phyloP scores from a whole-genome alignment of 2,888 invertebrate species.

The Drosophila tanythrix region DNA sequence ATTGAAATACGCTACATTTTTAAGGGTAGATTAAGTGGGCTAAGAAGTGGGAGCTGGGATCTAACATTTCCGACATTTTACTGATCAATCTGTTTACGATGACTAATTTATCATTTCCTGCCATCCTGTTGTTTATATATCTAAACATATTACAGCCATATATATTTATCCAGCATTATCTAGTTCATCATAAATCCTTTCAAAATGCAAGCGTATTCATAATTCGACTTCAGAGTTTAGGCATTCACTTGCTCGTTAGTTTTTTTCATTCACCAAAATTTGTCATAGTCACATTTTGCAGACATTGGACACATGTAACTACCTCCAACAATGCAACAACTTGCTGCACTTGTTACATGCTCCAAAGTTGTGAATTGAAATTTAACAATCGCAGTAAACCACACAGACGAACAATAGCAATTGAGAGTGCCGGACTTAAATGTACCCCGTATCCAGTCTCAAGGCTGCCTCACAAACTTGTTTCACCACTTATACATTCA shows the following conservation, averaged over 20 bases:
- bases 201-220: conserved; percentile 10
- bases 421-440: background rate
- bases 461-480: background rate
- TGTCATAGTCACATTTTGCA: conserved; percentile 44
- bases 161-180: background rate
- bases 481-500: background rate
- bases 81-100: background rate
- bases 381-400: conserved; percentile 58
- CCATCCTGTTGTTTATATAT: background rate
- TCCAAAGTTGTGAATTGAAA: conserved; percentile 73
- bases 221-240: background rate
- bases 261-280: conserved; percentile 41
- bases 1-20: conserved; percentile 36
- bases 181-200: background rate
- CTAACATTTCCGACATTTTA: background rate
- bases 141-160: background rate
- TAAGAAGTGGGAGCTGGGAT: background rate
- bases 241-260: conserved; percentile 15
- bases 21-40: background rate
- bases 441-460: conserved; percentile 16
- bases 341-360: conserved; percentile 71
- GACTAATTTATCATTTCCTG: background rate
- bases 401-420: conserved; percentile 13
- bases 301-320: conserved; percentile 60
- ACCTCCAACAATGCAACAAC: conserved; percentile 71